These are phyloP conservation scores for Eclectus roratus DNA, from an alignment of 2,113 vertebrate species.

Conservation along the genomic window DNA sequence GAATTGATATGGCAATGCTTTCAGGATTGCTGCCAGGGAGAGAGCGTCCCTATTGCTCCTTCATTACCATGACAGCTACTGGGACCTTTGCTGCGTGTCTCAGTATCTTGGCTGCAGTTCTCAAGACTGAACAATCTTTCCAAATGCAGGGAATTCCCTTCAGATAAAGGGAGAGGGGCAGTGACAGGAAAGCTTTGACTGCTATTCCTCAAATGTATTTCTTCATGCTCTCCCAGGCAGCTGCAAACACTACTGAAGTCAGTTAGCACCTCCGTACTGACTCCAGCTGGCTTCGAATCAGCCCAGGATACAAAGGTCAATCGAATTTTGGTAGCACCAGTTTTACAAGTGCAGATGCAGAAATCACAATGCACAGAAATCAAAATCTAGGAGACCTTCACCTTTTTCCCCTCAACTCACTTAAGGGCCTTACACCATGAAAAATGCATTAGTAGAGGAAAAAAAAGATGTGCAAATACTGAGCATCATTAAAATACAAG, in stretches of 20 bases:
- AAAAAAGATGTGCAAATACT: background rate
- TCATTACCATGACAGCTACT: background rate
- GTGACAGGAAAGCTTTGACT: background rate
- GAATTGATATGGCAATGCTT: background rate
- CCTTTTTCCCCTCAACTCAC: background rate
- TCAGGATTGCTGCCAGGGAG: background rate
- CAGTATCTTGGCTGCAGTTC: slow-evolving; percentile 6
- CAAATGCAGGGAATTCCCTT: slow-evolving; percentile 44
- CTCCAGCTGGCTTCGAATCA: background rate
- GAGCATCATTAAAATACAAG: background rate
- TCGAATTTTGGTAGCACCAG: background rate
- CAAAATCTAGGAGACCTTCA: background rate
- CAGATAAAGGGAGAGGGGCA: background rate
- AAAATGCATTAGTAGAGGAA: background rate
- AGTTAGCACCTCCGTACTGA: fast-evolving
- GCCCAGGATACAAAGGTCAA: background rate
- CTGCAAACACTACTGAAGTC: background rate
- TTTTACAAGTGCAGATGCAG: background rate
- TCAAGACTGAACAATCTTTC: background rate
- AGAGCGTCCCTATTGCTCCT: background rate
- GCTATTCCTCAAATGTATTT: background rate
- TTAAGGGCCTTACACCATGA: background rate
- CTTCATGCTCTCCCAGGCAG: background rate
- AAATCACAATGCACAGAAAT: background rate
- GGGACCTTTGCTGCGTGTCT: background rate